phyloP scores from a whole-genome alignment of 1,140 invertebrate species.

The Ganaspis sp. region DNA sequence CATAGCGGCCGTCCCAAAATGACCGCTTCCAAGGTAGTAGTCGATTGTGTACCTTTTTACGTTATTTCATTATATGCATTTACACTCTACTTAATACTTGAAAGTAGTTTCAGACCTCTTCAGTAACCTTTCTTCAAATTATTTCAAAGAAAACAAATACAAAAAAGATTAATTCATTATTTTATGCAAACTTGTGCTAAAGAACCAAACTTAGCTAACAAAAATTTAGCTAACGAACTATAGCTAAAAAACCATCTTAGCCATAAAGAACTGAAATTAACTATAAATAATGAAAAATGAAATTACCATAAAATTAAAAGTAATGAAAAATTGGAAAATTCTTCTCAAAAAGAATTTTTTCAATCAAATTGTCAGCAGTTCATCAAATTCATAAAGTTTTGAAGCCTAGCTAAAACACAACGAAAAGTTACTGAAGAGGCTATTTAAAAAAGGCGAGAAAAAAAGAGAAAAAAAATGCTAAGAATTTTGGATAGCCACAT shows the following conservation, averaged over 20 bases:
- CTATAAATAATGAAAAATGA: no score
- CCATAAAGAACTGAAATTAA: no score
- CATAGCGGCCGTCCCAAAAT: constrained; percentile 70
- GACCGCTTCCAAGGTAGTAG: constrained; percentile 38
- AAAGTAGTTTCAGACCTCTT: background rate
- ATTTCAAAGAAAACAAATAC: no score
- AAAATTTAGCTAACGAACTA: no score
- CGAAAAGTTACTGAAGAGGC: background rate
- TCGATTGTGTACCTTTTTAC: constrained; percentile 58
- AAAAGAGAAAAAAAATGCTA: constrained; percentile 32
- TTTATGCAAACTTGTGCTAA: no score
- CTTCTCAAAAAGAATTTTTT: background rate
- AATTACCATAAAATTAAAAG: no score
- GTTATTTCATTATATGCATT: constrained; percentile 54
- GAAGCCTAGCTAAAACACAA: no score
- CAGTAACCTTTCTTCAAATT: background rate
- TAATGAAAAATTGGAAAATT: background rate
- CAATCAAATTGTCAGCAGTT: background rate
- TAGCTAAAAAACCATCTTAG: no score
- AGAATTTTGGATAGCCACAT: constrained; percentile 39
- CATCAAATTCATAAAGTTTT: no score
- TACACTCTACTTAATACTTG: constrained; percentile 30
- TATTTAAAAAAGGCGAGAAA: constrained; percentile 19
- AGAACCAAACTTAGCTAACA: no score
- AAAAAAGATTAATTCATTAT: no score